Percentiles rank a stretch among this genome's conserved stretches.
phyloP scores from a whole-genome alignment of 2,113 vertebrate species.

The Bucco capensis region DNA sequence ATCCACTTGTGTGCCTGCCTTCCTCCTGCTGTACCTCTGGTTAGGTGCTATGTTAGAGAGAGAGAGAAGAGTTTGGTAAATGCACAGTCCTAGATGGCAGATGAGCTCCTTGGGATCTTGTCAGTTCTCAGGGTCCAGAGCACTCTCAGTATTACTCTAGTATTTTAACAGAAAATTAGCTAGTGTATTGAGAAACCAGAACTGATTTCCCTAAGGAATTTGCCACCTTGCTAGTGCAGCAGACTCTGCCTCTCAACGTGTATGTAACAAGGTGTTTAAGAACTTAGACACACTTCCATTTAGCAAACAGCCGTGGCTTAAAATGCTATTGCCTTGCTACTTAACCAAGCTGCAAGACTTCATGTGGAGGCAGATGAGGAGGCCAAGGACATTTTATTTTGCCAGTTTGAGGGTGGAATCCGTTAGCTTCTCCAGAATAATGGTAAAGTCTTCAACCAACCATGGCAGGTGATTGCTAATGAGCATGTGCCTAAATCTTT shows the following conservation, averaged over 20 bases:
- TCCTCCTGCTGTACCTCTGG: neutral
- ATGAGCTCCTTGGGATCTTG: neutral
- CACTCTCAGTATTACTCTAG: neutral
- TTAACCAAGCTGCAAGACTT: neutral
- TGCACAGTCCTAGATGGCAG: neutral
- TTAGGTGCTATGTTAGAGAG: neutral
- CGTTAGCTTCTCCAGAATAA: neutral
- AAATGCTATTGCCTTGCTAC: constrained; percentile 2
- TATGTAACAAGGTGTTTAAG: constrained; percentile 39
- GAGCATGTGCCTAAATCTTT: neutral
- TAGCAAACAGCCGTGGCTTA: constrained; percentile 37
- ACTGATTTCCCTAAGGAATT: constrained; percentile 43
- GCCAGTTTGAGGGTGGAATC: neutral
- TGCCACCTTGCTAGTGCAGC: constrained; percentile 34
- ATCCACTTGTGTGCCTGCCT: neutral
- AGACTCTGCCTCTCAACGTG: neutral
- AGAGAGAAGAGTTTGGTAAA: neutral
- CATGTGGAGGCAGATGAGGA: neutral
- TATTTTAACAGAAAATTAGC: constrained; percentile 26
- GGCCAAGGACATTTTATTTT: neutral
- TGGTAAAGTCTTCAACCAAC: neutral
- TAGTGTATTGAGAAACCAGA: constrained; percentile 15
- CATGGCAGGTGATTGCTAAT: neutral
- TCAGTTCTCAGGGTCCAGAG: neutral
- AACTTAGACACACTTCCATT: constrained; percentile 47